Conservation (phyloP, 2,888 invertebrate species). For the Dioctria linearis region DNA sequence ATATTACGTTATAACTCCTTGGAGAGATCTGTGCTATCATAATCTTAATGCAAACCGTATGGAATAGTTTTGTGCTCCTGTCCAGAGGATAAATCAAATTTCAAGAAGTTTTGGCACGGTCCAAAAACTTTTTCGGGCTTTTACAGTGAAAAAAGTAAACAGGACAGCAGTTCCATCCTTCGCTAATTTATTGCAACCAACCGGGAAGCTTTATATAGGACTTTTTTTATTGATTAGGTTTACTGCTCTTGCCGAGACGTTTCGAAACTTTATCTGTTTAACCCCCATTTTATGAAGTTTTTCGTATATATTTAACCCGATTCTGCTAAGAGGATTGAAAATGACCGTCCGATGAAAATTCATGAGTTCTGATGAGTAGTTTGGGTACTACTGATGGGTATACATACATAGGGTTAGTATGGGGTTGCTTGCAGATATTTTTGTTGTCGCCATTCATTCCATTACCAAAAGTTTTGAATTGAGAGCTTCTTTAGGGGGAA, state of each 20-base stretch:
- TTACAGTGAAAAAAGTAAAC: constrained; percentile 35
- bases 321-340: constrained; percentile 44
- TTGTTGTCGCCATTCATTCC: constrained; percentile 2
- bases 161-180: constrained; percentile 31
- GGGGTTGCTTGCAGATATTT: constrained; percentile 1
- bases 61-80: constrained; percentile 34
- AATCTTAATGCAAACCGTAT: constrained; percentile 36
- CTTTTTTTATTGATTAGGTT: constrained; percentile 47
- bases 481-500: background rate
- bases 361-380: constrained; percentile 19
- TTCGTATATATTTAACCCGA: constrained; percentile 48
- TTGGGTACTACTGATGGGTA: background rate
- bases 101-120: constrained; percentile 47
- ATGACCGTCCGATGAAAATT: constrained; percentile 49
- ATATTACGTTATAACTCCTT: constrained; percentile 27
- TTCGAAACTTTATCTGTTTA: constrained; percentile 42
- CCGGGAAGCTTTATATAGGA: background rate
- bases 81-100: constrained; percentile 44
- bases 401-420: background rate
- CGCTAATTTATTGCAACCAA: constrained; percentile 51
- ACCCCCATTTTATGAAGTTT: constrained; percentile 41
- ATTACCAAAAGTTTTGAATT: background rate
- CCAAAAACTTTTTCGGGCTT: constrained; percentile 29
- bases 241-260: constrained; percentile 45
- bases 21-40: background rate